Evolutionary conservation across 2,113 vertebrate genomes (phyloP).

Genomic region (Tor tambroides): DNA sequence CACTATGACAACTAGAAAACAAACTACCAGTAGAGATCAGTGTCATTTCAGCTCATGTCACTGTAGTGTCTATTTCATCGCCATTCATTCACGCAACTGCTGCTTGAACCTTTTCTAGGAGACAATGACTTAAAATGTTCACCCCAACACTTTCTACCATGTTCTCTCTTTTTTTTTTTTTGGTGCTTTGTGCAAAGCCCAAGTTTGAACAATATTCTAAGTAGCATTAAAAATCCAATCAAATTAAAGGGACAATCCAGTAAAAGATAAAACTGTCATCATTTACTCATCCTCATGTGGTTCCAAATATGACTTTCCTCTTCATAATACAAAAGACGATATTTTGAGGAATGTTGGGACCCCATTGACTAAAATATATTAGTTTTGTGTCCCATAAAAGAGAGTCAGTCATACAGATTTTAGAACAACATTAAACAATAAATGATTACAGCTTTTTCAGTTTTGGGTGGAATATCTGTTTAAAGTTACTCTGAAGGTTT

Average conservation of each 20-base stretch:
- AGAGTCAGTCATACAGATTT: not conserved
- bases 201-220: too few relatives aligned
- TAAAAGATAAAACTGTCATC: not conserved
- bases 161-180: too few relatives aligned
- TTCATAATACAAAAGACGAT: not conserved
- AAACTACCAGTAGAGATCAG: not conserved
- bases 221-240: too few relatives aligned
- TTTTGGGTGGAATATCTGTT: not conserved
- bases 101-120: not conserved
- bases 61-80: too few relatives aligned
- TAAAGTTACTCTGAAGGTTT: not conserved
- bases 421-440: not conserved
- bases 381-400: not conserved
- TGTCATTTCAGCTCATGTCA: not conserved
- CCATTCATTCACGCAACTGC: not conserved
- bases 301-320: not conserved
- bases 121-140: not conserved
- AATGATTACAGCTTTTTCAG: not conserved
- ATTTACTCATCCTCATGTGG: not conserved
- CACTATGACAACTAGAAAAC: not conserved
- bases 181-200: too few relatives aligned
- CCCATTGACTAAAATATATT: not conserved
- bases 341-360: not conserved
- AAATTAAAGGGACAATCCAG: not conserved
- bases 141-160: too few relatives aligned